Base-by-base conservation (phyloP, 2,113 vertebrate species). In the Corvus moneduloides region DNA sequence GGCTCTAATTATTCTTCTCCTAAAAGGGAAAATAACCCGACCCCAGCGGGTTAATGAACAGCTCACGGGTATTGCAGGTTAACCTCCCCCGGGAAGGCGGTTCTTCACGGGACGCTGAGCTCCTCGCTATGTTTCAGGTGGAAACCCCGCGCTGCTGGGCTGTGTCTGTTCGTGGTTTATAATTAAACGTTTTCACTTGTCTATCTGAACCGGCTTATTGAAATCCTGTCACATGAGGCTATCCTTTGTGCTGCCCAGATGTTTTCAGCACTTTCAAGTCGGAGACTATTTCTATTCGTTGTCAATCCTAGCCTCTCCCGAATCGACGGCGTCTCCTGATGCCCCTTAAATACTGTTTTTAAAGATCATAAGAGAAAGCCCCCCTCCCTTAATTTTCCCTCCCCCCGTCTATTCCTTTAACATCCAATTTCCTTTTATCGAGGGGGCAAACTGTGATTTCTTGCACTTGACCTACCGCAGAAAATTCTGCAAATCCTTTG, bases 401-500 rank as follows among this genome's bases (percentile, higher is more conserved):
- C 4, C 9, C 1, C 7, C 19, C 2, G 4, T 63, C 49, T 51
- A 35, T 82, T 88, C 81, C 44, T 91, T 81, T 83, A 89, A 89
- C 84, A 93, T 96, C 87, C 94, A 83, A 71, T 91, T 97, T 97
- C 93, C 94, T 84, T 94, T 95, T 93, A 92, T 93, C 68, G 24
- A 90, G 81, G 59, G 72, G 66, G 86, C 94, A 93, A 97, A 96
- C 94, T 94, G 96, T 97, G 96, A 97, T 96, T 97, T 97, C 97
- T 97, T 96, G 97, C 97, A 98, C 98, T 98, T 98, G 98, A 98
- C 98, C 98, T 98, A 98, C 98, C 97, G 97, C 98, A 98, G 98
- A 97, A 98, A 98, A 97, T 95, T 97, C 97, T 89, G 75, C 96
- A 97, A 98, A 98, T 96, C 97, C 97, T 97, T 97, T 98, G 98